Evolutionary conservation across 2,113 vertebrate species (phyloP).

Genomic region (Pardalotus punctatus): DNA sequence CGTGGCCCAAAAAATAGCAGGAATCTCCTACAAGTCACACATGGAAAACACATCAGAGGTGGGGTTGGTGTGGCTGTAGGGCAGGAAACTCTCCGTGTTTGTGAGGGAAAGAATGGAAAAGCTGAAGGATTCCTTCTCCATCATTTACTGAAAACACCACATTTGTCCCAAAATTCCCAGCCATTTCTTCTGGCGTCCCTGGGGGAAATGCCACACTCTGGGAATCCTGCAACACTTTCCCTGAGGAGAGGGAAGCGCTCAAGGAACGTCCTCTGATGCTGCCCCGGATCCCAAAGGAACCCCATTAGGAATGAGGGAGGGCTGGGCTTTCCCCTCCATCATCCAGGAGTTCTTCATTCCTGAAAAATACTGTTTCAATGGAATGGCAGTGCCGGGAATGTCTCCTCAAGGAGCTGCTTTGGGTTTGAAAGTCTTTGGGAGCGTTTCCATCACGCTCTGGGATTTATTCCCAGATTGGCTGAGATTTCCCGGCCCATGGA

Average conservation of each 20-base stretch:
- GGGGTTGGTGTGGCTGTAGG: too few species aligned
- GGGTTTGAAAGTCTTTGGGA: not conserved
- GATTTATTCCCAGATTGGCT: not conserved
- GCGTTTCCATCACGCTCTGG: not conserved
- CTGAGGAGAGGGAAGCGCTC: not conserved
- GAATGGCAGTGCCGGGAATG: not conserved
- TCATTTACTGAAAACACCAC: not conserved
- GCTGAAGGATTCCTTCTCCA: not conserved
- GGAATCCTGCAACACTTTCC: not conserved
- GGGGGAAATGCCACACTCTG: not conserved
- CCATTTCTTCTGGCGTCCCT: too few species aligned
- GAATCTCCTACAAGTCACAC: too few species aligned
- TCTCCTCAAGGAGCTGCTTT: not conserved
- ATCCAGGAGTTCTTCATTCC: not conserved
- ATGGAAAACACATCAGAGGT: not conserved
- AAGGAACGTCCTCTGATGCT: not conserved
- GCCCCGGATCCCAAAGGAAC: not conserved
- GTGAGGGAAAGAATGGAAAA: not conserved
- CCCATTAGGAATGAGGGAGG: not conserved
- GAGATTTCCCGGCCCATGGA: not conserved
- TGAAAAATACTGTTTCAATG: not conserved
- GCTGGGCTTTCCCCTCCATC: rapidly evolving
- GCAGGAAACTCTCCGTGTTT: rapidly evolving
- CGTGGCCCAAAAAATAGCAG: not conserved
- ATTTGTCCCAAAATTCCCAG: not conserved